Conservation (phyloP, 2,888 invertebrate species). For the Drosophila mimica region DNA sequence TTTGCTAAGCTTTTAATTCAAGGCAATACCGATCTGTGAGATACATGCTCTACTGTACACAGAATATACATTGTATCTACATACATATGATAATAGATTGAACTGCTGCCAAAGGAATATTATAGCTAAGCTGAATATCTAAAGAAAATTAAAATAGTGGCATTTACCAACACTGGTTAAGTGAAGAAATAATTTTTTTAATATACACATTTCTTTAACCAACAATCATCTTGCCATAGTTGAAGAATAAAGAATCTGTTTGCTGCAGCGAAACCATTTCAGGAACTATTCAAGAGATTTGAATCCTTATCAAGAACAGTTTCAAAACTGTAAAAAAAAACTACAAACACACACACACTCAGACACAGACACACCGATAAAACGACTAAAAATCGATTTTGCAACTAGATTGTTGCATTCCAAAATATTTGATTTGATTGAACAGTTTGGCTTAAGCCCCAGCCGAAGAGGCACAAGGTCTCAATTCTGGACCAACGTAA, state of each 20-base stretch:
- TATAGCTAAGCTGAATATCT: not conserved
- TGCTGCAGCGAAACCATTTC: not conserved
- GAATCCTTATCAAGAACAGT: not conserved
- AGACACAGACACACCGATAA: not conserved
- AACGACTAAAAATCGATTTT: not conserved
- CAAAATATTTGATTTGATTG: conserved; percentile 77
- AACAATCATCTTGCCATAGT: not conserved
- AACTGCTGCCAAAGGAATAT: not conserved
- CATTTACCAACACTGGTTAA: not conserved
- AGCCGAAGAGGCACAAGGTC: not conserved
- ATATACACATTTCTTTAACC: not conserved
- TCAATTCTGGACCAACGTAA: not conserved
- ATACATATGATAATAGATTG: no score
- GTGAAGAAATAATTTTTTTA: not conserved
- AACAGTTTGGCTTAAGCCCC: conserved; percentile 36
- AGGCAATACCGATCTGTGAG: not conserved
- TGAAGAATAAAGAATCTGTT: not conserved
- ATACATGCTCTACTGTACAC: no score
- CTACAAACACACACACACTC: not conserved
- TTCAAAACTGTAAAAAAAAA: not conserved
- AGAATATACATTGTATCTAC: no score
- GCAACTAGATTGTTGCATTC: conserved; percentile 58
- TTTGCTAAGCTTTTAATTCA: not conserved
- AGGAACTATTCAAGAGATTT: not conserved
- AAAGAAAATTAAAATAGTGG: not conserved